Evolutionary conservation across 92 coral and sea anemone species (phyloP), one percentile per base, ranked within the genome.

Genomic region (Porites evermanni): DNA sequence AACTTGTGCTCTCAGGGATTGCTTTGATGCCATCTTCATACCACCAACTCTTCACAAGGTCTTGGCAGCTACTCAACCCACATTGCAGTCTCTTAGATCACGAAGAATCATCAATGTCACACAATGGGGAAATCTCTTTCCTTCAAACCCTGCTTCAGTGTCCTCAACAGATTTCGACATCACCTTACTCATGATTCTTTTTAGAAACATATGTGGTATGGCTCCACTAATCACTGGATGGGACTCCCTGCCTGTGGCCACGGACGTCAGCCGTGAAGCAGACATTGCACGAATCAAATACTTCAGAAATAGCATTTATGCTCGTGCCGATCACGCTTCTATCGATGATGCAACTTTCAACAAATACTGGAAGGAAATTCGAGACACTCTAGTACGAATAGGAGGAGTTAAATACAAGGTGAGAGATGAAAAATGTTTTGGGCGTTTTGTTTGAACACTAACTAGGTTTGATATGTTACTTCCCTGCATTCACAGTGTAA

Each of bases 261-360:
- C 84, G n/a, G 91, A 88, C 63, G 10, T 23, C 44, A 88, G 79
- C 58, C 60, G 9, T 23, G 91, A 74, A 50, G 91, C 88, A 11
- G 91, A 88, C 52, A 81, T 88, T 29, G 83, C 83, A 2, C 91
- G 88, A 23, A 72, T 88, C 14, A 88, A 88, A 53, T 82, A 53
- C 64, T 88, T 64, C 66, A 82, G 91, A 12, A 88, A 88, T 19
- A 26, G 32, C 23, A 69, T 88, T 17, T 75, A 81, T 17, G 91
- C 77, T 47, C 91, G 82, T 47, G 86, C 75, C 8, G 70, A 67
- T 18, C 77, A 58, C 12, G 80, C 91, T 53, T 73, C 86, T 44
- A 58, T 88, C 59, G 84, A 69, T 88, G 91, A 82, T 44, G 73
- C 56, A 29, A 81, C 84, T 12, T 88, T 82, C 80, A n/a, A 82